Evolutionary conservation across 1,140 invertebrate genomes (phyloP).

Genomic region (Bombus cullumanus): DNA sequence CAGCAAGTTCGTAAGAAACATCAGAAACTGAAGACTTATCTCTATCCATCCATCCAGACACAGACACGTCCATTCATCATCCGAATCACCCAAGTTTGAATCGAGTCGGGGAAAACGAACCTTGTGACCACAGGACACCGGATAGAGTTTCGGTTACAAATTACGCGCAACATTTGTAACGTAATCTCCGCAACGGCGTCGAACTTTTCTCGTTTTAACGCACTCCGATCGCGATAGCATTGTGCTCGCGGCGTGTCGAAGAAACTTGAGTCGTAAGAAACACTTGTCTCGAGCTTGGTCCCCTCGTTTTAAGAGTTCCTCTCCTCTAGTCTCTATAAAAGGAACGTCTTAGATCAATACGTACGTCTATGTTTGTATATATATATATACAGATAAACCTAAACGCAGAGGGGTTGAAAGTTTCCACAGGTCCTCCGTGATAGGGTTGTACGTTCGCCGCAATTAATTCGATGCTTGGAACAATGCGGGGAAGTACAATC

Average conservation of each 20-base stretch:
- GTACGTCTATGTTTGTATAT: not conserved
- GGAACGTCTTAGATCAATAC: not conserved
- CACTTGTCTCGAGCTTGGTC: conserved; percentile 29
- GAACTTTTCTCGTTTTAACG: conserved; percentile 45
- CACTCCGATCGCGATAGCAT: conserved; percentile 34
- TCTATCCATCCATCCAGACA: no score
- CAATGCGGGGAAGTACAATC: conserved; percentile 76
- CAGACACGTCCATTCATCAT: not conserved
- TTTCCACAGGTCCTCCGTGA: conserved; percentile 41
- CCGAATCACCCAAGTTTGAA: not conserved
- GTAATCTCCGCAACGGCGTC: not conserved
- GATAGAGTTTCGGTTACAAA: conserved; percentile 18
- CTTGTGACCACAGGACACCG: no score
- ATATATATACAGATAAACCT: not conserved
- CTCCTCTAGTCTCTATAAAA: not conserved
- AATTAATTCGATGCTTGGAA: conserved; percentile 79
- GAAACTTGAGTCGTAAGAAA: conserved; percentile 52
- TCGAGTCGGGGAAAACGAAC: no score
- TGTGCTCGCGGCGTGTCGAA: conserved; percentile 23
- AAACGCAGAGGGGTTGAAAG: conserved; percentile 25
- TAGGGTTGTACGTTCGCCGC: conserved; percentile 57
- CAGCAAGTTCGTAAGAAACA: not conserved
- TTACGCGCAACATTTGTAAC: conserved; percentile 29
- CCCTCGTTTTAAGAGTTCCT: conserved; percentile 15
- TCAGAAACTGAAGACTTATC: not conserved